Percentiles rank a stretch among this genome's conserved stretches.
phyloP scores from a whole-genome alignment of 2,113 vertebrate genomes.

The Macroglossus sobrinus region DNA sequence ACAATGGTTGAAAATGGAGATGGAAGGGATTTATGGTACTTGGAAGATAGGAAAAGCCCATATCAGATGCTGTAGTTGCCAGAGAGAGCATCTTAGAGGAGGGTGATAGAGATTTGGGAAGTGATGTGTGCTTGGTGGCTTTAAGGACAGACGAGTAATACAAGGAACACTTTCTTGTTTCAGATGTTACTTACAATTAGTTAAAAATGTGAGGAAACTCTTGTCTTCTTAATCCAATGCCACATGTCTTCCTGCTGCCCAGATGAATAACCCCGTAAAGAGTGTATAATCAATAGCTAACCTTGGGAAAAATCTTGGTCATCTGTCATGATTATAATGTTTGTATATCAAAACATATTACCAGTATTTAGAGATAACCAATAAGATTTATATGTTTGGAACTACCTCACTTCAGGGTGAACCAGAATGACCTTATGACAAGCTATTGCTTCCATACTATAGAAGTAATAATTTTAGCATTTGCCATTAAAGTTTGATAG shows the following conservation, averaged over 20 bases:
- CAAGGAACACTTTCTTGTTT: not conserved
- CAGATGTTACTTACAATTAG: not conserved
- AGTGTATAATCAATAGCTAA: not conserved
- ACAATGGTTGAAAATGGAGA: not conserved
- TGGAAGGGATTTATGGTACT: not conserved
- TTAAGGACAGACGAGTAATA: not conserved
- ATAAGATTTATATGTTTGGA: not conserved
- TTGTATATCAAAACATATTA: not conserved
- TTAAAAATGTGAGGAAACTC: not conserved
- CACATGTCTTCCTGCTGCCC: not conserved
- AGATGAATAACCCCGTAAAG: not conserved
- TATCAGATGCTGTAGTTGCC: not conserved
- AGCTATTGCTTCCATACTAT: not conserved
- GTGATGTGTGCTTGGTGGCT: not conserved
- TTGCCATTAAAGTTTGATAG: not conserved
- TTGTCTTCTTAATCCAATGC: not conserved
- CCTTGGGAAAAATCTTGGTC: not conserved
- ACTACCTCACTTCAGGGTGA: not conserved
- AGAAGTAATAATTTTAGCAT: not conserved
- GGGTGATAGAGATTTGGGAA: not conserved
- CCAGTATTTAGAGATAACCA: not conserved
- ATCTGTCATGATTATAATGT: not conserved
- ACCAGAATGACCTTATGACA: not conserved
- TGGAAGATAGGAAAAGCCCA: not conserved
- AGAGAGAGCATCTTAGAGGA: not conserved